Conservation (phyloP, 2,113 vertebrate species). For the Ctenomys sociabilis region DNA sequence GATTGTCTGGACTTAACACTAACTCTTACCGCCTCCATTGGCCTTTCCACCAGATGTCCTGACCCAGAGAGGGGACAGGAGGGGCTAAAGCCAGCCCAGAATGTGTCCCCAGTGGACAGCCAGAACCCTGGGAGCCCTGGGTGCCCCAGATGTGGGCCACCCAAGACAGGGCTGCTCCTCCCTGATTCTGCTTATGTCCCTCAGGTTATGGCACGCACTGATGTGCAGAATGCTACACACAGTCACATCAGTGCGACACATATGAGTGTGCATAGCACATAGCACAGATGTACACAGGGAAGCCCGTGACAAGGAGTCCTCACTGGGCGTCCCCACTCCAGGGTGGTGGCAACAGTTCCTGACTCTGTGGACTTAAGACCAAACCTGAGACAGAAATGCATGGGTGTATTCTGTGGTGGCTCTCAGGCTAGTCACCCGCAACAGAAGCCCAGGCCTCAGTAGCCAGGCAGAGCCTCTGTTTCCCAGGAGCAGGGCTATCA, state of each 20-base stretch:
- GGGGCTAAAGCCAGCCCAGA: too few species aligned
- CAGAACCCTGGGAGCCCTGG: accelerated
- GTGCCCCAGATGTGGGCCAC: background rate
- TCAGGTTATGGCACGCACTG: background rate
- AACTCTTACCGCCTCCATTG: slow-evolving; percentile 45
- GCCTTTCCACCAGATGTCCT: background rate
- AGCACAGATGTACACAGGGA: background rate
- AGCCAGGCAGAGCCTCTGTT: too few species aligned
- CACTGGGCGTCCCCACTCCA: too few species aligned
- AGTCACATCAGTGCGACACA: background rate
- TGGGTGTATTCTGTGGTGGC: accelerated
- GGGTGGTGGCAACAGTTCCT: too few species aligned
- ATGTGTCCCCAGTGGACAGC: too few species aligned
- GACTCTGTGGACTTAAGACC: background rate
- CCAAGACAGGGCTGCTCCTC: too few species aligned
- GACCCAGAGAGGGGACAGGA: background rate
- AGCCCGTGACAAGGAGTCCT: background rate
- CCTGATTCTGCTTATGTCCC: background rate
- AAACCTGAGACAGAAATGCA: accelerated
- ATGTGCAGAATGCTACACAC: background rate
- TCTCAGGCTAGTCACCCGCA: accelerated
- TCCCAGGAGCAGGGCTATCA: background rate
- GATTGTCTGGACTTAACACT: slow-evolving; percentile 28
- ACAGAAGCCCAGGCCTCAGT: background rate
- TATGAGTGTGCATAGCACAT: background rate